Evolutionary conservation across 2,888 invertebrate genomes (phyloP).

Genomic region (Biston betularia): DNA sequence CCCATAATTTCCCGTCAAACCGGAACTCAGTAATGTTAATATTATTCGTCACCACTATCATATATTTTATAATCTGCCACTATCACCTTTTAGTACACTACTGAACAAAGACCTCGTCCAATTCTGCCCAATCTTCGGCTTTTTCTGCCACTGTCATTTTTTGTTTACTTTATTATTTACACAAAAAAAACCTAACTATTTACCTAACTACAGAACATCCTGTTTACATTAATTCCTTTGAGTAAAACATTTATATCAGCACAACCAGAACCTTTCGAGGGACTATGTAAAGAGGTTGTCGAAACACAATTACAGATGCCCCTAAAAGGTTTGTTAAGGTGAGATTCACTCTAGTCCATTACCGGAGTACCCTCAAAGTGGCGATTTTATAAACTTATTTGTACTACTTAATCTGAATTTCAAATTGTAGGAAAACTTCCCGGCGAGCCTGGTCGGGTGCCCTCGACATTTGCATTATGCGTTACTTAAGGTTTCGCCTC

Average conservation of each 20-base stretch:
- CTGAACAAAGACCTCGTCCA: too few relatives aligned
- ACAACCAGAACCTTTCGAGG: constrained; percentile 18
- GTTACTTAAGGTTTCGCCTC: constrained; percentile 55
- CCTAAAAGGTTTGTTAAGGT: constrained; percentile 46
- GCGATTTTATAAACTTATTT: constrained; percentile 70
- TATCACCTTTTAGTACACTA: too few relatives aligned
- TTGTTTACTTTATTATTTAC: neutral
- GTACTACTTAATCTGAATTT: constrained; percentile 69
- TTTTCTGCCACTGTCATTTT: too few relatives aligned
- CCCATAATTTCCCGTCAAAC: too few relatives aligned
- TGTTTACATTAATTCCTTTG: constrained; percentile 17
- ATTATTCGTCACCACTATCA: too few relatives aligned
- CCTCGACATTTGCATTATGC: constrained; percentile 63
- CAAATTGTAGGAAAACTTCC: constrained; percentile 68
- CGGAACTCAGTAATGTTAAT: too few relatives aligned
- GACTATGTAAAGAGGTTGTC: constrained; percentile 36
- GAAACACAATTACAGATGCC: constrained; percentile 42
- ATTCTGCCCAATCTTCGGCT: too few relatives aligned
- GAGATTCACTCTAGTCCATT: constrained; percentile 58
- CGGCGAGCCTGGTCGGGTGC: constrained; percentile 50
- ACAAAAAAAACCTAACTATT: constrained; percentile 14
- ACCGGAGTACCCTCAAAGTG: constrained; percentile 55
- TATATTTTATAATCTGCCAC: too few relatives aligned
- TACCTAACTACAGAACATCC: neutral
- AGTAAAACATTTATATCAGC: constrained; percentile 17